phyloP scores from a whole-genome alignment of 2,888 invertebrate species.

The Dasysyrphus albostriatus region DNA sequence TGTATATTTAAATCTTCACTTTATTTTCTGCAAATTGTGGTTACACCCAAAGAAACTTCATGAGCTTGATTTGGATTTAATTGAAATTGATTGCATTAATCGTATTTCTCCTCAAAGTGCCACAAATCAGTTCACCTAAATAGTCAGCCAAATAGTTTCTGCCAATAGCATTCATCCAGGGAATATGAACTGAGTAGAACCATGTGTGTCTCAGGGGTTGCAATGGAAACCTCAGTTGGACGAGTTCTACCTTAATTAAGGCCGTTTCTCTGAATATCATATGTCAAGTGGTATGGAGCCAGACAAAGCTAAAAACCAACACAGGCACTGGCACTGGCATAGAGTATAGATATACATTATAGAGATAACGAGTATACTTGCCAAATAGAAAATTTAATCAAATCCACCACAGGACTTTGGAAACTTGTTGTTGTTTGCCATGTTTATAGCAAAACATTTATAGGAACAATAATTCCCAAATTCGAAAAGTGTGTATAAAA shows the following conservation, averaged over 20 bases:
- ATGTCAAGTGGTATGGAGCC: slow-evolving; percentile 30
- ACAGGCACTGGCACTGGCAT: not conserved
- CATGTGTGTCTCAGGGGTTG: slow-evolving; percentile 24
- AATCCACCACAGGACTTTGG: slow-evolving; percentile 61
- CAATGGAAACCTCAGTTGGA: slow-evolving; percentile 50
- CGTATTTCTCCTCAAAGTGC: slow-evolving; percentile 12
- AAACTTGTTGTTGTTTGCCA: slow-evolving; percentile 24
- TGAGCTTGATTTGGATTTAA: slow-evolving; percentile 35
- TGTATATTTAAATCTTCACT: not conserved
- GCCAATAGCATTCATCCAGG: not conserved
- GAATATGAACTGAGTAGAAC: not conserved
- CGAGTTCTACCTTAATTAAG: slow-evolving; percentile 55
- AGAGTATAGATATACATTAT: not conserved
- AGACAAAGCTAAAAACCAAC: slow-evolving; percentile 12
- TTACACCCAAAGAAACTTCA: not conserved
- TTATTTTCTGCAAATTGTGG: slow-evolving; percentile 16
- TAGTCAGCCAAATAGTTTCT: not conserved
- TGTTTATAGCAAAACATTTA: slow-evolving; percentile 44
- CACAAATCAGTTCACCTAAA: slow-evolving; percentile 25
- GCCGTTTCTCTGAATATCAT: slow-evolving; percentile 41
- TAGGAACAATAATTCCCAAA: slow-evolving; percentile 64
- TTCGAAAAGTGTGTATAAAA: slow-evolving; percentile 68
- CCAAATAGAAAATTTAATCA: slow-evolving; percentile 63
- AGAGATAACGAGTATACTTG: slow-evolving; percentile 21
- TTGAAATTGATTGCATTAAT: slow-evolving; percentile 46